Conservation (phyloP, 1,140 invertebrate genomes). For the Mycetomoellerius zeteki region DNA sequence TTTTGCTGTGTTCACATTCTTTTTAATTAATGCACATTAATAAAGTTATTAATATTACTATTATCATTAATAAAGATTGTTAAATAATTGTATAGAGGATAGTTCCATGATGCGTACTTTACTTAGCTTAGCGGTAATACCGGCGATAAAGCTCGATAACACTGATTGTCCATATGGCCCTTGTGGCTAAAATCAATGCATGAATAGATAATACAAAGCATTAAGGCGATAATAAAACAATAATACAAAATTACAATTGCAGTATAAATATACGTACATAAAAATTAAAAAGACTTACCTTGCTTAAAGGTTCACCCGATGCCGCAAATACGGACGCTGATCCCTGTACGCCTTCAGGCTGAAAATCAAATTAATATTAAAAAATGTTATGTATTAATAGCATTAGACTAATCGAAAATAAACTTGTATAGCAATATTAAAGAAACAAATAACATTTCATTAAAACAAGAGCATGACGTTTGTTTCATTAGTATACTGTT, state of each 20-base stretch:
- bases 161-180: slow-evolving; percentile 79
- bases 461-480: no score
- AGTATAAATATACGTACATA: background rate
- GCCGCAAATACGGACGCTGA: slow-evolving; percentile 76
- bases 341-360: slow-evolving; percentile 77
- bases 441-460: no score
- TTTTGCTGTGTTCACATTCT: no score
- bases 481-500: no score
- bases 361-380: slow-evolving; percentile 51
- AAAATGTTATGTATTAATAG: no score
- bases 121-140: slow-evolving; percentile 80
- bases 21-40: no score
- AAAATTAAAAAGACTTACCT: slow-evolving; percentile 72
- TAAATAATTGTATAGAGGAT: background rate
- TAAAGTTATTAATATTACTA: no score
- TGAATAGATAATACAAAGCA: background rate
- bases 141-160: slow-evolving; percentile 78
- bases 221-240: background rate
- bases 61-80: no score
- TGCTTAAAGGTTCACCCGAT: slow-evolving; percentile 76
- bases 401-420: no score
- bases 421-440: no score
- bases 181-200: slow-evolving; percentile 75
- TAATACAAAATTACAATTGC: slow-evolving; percentile 12
- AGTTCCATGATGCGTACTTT: slow-evolving; percentile 77